Percentiles rank a stretch among this genome's conserved stretches.
Conservation (phyloP, 2,113 vertebrate genomes). For the Ciconia maguari region DNA sequence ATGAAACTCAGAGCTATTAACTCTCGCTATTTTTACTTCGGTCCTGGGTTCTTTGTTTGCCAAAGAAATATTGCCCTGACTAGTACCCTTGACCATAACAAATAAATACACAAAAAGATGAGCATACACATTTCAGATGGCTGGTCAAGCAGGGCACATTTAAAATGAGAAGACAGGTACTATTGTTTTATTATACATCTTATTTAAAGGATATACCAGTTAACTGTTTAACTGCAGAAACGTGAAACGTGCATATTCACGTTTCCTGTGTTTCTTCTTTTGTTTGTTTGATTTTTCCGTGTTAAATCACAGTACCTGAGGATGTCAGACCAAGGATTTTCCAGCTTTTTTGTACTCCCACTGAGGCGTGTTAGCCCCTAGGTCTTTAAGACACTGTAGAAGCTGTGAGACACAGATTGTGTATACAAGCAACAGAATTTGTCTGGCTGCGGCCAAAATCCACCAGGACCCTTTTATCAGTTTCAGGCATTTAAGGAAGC, state of each 20-base stretch:
- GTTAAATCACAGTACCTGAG: conserved; percentile 5
- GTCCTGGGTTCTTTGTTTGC: not conserved
- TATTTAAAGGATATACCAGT: not conserved
- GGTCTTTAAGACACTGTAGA: not conserved
- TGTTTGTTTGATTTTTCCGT: not conserved
- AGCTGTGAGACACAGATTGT: not conserved
- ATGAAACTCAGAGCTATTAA: conserved; percentile 6
- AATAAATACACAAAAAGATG: not conserved
- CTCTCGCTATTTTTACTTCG: not conserved
- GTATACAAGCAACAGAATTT: not conserved
- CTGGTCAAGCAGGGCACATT: not conserved
- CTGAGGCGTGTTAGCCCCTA: not conserved
- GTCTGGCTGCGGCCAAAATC: not conserved
- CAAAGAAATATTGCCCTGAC: not conserved
- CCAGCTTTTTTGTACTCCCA: not conserved
- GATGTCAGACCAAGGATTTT: not conserved
- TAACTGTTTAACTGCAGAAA: conserved; percentile 7
- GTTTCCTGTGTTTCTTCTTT: not conserved
- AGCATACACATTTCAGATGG: not conserved
- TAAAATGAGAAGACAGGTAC: not conserved
- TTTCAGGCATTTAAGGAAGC: not conserved
- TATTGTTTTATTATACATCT: not conserved
- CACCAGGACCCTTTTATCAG: not conserved
- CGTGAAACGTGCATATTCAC: not conserved
- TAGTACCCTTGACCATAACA: not conserved